A percentile compares a stretch with the other conserved stretches of the same genome.
These are phyloP conservation scores for Hippocampus kuda DNA, from an alignment of 2,797 vertebrate genomes.

Conservation along the genomic window DNA sequence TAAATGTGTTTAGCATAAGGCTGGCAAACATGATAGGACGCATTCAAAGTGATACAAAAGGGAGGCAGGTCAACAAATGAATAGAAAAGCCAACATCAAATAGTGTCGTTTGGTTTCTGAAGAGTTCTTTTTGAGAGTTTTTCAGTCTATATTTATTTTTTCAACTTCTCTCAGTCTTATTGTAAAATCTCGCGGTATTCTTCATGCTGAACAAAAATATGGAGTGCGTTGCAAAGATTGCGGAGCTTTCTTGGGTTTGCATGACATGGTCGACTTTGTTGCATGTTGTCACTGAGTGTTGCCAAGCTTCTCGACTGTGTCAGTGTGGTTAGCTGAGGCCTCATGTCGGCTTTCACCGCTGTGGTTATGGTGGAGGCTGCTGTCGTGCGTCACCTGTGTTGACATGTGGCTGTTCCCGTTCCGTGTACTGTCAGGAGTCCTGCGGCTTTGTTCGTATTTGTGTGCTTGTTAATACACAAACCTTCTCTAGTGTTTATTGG, in stretches of 20 bases:
- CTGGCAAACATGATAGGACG: background rate
- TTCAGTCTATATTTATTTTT: background rate
- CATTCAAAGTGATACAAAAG: background rate
- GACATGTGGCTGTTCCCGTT: slow-evolving; percentile 37
- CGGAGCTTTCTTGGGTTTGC: slow-evolving; percentile 67
- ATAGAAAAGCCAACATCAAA: background rate
- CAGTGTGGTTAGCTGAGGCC: slow-evolving; percentile 78
- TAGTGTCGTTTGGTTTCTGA: background rate
- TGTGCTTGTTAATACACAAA: slow-evolving; percentile 6
- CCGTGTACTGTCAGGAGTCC: slow-evolving; percentile 5
- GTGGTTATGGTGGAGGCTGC: slow-evolving; percentile 45
- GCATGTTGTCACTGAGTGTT: slow-evolving; percentile 65
- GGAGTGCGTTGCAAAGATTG: slow-evolving; percentile 56
- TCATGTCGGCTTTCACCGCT: slow-evolving; percentile 72
- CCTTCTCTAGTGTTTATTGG: background rate
- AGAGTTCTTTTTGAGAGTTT: background rate
- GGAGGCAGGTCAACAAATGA: background rate
- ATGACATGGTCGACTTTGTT: slow-evolving; percentile 59
- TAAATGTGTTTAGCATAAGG: background rate
- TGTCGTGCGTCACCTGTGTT: slow-evolving; percentile 34
- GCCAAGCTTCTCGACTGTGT: slow-evolving; percentile 66
- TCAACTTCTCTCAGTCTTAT: background rate
- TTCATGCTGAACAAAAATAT: background rate
- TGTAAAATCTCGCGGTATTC: background rate
- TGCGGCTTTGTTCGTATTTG: slow-evolving; percentile 1